Conservation (phyloP, 2,888 invertebrate species). For the Drosophila cognata region DNA sequence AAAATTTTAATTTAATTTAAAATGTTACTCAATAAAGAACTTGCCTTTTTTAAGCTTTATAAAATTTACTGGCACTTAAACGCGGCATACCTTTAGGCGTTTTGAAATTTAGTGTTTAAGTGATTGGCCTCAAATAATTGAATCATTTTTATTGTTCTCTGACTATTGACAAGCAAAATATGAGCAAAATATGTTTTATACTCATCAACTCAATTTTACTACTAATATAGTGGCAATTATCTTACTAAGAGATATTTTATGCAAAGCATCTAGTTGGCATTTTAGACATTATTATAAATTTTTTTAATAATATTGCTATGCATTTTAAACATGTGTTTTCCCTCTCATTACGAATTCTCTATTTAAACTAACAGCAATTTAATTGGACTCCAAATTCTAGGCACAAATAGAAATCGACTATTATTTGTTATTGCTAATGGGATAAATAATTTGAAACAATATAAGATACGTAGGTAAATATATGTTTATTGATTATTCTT, state of each 20-base stretch:
- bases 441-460: conserved; percentile 37
- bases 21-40: conserved; percentile 51
- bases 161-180: background rate
- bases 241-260: background rate
- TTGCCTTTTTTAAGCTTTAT: background rate
- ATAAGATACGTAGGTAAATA: conserved; percentile 59
- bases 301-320: background rate
- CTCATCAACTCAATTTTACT: background rate
- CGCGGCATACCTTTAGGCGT: background rate
- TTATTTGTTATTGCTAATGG: conserved; percentile 22
- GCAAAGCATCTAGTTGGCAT: background rate
- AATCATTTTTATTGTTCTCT: background rate
- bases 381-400: background rate
- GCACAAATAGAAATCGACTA: background rate
- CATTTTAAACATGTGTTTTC: background rate
- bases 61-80: background rate
- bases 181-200: background rate
- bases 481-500: conserved; percentile 1
- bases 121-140: background rate
- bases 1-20: conserved; percentile 40
- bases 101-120: background rate
- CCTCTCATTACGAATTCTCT: background rate
- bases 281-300: background rate
- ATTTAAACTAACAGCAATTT: background rate
- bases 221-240: background rate